A percentile compares a stretch with the other conserved stretches of the same genome.
These are phyloP conservation scores for Spondyliosoma cantharus DNA, from an alignment of 2,797 vertebrate species.

Conservation along the genomic window DNA sequence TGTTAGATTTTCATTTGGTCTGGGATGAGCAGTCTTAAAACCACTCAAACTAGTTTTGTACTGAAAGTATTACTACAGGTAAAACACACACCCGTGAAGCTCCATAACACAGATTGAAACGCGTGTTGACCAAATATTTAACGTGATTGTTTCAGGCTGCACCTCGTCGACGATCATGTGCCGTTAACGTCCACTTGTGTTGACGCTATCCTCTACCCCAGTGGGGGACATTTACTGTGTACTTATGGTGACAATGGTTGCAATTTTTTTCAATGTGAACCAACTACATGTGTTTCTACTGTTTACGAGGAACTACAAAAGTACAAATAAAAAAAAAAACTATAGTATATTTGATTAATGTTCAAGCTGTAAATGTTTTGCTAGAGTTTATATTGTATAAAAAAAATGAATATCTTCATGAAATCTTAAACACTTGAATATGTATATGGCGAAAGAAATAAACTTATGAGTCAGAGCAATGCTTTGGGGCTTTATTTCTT, in stretches of 20 bases:
- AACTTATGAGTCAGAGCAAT: conserved; percentile 63
- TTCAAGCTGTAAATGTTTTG: conserved; percentile 91
- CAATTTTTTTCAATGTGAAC: conserved; percentile 84
- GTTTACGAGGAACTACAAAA: conserved; percentile 84
- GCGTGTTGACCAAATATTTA: conserved; percentile 63
- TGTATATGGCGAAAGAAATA: conserved; percentile 86
- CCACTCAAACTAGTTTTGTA: conserved; percentile 62
- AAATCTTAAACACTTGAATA: conserved; percentile 80
- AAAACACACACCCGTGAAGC: conserved; percentile 13
- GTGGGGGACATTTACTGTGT: conserved; percentile 63
- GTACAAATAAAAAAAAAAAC: conserved; percentile 73
- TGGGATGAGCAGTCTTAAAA: conserved; percentile 22
- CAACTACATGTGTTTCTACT: conserved; percentile 85
- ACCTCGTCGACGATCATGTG: conserved; percentile 40
- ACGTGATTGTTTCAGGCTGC: conserved; percentile 66
- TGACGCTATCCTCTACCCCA: conserved; percentile 33
- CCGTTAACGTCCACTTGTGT: conserved; percentile 57
- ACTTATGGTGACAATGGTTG: conserved; percentile 78
- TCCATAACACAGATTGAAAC: conserved; percentile 48
- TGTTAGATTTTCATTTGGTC: conserved; percentile 10
- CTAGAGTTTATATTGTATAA: conserved; percentile 91
- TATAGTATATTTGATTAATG: conserved; percentile 89
- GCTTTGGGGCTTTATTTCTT: conserved; percentile 58
- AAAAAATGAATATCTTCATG: conserved; percentile 85
- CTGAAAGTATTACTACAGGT: conserved; percentile 37